Evolutionary conservation across 2,113 vertebrate genomes (phyloP), one percentile per base, ranked within the genome.

Genomic region (Forbesichthys papilliferus): DNA sequence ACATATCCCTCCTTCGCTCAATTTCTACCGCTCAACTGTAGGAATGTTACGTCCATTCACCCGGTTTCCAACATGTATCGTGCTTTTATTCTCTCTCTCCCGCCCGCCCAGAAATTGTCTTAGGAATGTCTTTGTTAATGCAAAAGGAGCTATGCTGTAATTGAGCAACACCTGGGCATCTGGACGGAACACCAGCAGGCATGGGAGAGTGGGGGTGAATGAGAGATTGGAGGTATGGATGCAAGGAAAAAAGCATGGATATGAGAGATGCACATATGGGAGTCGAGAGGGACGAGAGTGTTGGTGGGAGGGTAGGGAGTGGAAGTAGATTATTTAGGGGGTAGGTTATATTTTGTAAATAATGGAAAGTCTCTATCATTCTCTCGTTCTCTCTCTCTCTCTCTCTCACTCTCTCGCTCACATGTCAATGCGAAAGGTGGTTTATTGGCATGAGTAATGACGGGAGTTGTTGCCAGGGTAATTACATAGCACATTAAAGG

Each of bases 401-500:
- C 66, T 64, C 33, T 82, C n/a, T 36, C 68, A 70, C 74, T 84
- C 71, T 66, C 64, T 75, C 80, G 86, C 67, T 81, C 79, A 87
- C 84, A 81, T 90, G 88, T 90, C 88, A 84, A 87, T 87, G 86
- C 62, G 58, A 86, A 27, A 86, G 84, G 87, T 86, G 82, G 83
- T 90, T 91, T 91, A 90, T 88, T 90, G 84, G 83, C 79, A 16
- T 91, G 89, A 91, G 87, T 92, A 91, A 93, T 91, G 87, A 90
- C 86, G 77, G 72, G 76, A 89, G 81, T 84, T 87, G 75, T 90
- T 91, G 90, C 90, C 89, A 91, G 86, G 84, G 87, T 89, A 92
- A 92, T 92, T 92, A 93, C 90, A 90, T 89, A 92, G 89, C 87
- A 92, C 91, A 92, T 92, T 92, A 92, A 91, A 92, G 89, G 80